Conservation (phyloP, 2,797 vertebrate genomes). For the Salarias fasciatus region DNA sequence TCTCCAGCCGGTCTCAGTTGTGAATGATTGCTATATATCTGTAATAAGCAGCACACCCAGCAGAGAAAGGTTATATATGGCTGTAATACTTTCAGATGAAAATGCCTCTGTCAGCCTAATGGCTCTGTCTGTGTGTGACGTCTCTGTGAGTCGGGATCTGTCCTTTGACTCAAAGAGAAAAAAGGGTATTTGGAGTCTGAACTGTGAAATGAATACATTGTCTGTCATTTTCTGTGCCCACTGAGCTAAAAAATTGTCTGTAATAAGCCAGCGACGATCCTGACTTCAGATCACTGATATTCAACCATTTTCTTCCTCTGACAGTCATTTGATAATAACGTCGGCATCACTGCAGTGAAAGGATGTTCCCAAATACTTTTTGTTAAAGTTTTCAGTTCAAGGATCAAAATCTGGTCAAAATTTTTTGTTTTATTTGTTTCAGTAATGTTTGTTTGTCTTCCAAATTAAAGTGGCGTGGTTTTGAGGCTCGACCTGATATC, state of each 20-base stretch:
- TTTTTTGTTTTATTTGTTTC: not conserved
- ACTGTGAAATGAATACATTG: slow-evolving; percentile 38
- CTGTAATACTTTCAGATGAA: slow-evolving; percentile 11
- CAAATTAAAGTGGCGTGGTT: no score
- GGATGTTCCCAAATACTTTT: not conserved
- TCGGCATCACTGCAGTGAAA: slow-evolving; percentile 21
- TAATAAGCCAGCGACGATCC: slow-evolving; percentile 26
- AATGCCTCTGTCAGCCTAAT: slow-evolving; percentile 30
- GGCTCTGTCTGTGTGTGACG: slow-evolving; percentile 26
- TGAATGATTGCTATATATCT: not conserved
- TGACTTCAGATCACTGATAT: slow-evolving; percentile 28
- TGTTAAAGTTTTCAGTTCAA: not conserved
- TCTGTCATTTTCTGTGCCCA: slow-evolving; percentile 35
- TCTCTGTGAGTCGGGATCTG: slow-evolving; percentile 1
- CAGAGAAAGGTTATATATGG: slow-evolving; percentile 18
- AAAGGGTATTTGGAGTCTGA: slow-evolving; percentile 28
- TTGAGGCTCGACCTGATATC: no score
- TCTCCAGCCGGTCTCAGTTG: not conserved
- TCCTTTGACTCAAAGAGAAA: slow-evolving; percentile 9
- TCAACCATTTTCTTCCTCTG: not conserved
- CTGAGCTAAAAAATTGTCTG: slow-evolving; percentile 26
- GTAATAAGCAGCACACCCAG: slow-evolving; percentile 20
- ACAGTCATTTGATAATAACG: not conserved
- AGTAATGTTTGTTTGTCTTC: no score
- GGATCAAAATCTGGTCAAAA: no score